Percentiles rank a stretch among this genome's conserved stretches.
Evolutionary conservation across 37 sponge, comb jelly and placozoan species (phyloP).

Genomic region (Diacarnus erythraeanus): DNA sequence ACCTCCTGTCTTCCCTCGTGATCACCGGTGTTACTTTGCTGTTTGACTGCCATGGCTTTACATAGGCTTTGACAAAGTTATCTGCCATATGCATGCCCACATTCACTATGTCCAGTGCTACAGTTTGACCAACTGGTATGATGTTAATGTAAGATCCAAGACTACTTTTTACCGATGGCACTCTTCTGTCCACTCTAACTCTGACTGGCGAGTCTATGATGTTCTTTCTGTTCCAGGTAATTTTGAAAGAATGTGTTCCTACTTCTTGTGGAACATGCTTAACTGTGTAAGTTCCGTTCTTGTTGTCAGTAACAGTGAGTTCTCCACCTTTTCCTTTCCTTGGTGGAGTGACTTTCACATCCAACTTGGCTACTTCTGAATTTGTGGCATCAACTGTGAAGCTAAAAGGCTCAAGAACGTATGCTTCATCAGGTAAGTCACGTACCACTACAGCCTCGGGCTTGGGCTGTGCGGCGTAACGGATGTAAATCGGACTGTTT

Average conservation of each 20-base stretch:
- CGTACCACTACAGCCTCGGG: slow-evolving; percentile 23
- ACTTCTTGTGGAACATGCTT: slow-evolving; percentile 36
- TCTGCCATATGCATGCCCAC: slow-evolving; percentile 4
- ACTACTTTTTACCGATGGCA: neutral
- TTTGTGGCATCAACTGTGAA: slow-evolving; percentile 53
- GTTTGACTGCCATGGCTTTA: neutral
- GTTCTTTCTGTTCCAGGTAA: slow-evolving; percentile 31
- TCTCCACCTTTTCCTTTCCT: slow-evolving; percentile 15
- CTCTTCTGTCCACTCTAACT: slow-evolving; percentile 18
- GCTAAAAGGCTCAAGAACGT: slow-evolving; percentile 22
- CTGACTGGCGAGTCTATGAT: slow-evolving; percentile 49
- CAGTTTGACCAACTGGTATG: neutral
- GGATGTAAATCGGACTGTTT: slow-evolving; percentile 40
- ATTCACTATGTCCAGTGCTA: slow-evolving; percentile 1
- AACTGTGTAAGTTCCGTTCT: slow-evolving; percentile 33
- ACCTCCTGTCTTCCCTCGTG: slow-evolving; percentile 12
- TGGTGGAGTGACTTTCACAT: slow-evolving; percentile 19
- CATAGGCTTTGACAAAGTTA: neutral
- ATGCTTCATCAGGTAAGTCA: slow-evolving; percentile 11
- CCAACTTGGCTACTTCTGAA: slow-evolving; percentile 66
- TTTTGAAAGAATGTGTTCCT: slow-evolving; percentile 46
- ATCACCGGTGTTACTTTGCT: slow-evolving; percentile 1
- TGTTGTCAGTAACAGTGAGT: slow-evolving; percentile 29
- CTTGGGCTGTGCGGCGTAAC: slow-evolving; percentile 26
- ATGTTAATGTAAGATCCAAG: slow-evolving; percentile 17